Evolutionary conservation across 2,797 vertebrate genomes (phyloP), one percentile per base, ranked within the genome.

Genomic region (Knipowitschia caucasica): DNA sequence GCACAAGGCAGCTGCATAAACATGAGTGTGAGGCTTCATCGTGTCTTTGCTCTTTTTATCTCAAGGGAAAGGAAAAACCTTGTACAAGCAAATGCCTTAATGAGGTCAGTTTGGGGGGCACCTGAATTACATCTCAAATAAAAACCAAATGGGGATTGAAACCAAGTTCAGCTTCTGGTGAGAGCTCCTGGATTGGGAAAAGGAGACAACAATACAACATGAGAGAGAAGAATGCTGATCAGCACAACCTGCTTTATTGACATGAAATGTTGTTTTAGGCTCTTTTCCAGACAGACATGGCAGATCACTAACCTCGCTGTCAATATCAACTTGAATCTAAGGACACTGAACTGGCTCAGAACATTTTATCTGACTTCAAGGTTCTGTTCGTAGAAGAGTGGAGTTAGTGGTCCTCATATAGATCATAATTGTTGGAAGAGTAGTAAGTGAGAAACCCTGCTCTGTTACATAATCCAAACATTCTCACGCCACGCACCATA

Each of bases 321-420:
- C 40, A 43, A n/a, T 14, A 14, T 24, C n/a, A 17, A 45, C 14
- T 26, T 9, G 3, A 20, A 31, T 30, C 4, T 7, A 59, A 55
- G 72, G 64, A 39, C 69, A 52, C 20, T 33, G 42, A 70, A 69
- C 66, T 33, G n/a, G 18, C 62, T 26, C 29, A 11, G 74, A 18
- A 44, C 67, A 53, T 7, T 4, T 17, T 40, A 26, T 35, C 33
- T 24, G 23, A 10, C 25, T 31, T 10, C 15, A 1, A 62, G 50
- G 18, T 11, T 56, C 2, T 3, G 6, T 78, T 76, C 72, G 35
- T 31, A 52, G 71, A 73, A 74, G 38, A 44, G 66, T 53, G 66
- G 49, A 6, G 38, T 42, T 39, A 59, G 61, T 67, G 44, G 42
- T 17, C 29, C 18, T 6, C 23, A 61, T 69, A 33, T 43, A 58